Conservation (phyloP, 2,797 vertebrate genomes). For the Gambusia yucatana region DNA sequence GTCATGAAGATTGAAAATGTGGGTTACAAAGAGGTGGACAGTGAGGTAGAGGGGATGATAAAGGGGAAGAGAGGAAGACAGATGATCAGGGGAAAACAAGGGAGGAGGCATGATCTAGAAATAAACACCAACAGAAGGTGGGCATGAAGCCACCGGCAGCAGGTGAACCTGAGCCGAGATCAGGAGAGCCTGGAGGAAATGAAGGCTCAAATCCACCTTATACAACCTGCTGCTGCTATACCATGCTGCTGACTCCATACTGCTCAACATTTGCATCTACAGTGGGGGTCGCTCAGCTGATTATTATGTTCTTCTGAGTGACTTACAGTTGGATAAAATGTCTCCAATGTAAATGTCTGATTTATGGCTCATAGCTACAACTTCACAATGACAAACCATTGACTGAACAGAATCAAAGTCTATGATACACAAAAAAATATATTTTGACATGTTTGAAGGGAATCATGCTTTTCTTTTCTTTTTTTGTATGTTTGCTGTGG, state of each 20-base stretch:
- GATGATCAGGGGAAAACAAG: constrained; percentile 34
- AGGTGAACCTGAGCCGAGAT: constrained; percentile 75
- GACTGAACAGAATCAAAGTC: neutral
- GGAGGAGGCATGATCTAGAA: constrained; percentile 74
- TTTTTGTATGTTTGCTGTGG: neutral
- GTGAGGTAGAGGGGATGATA: constrained; percentile 9
- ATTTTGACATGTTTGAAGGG: neutral
- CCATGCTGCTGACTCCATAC: constrained; percentile 31
- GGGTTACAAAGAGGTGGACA: constrained; percentile 13
- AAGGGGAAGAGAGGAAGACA: constrained; percentile 12
- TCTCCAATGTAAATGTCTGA: constrained; percentile 12
- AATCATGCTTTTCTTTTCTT: neutral
- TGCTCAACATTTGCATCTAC: constrained; percentile 40
- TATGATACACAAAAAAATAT: neutral
- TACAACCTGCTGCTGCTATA: constrained; percentile 36
- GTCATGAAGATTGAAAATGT: constrained; percentile 8
- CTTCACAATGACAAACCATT: neutral
- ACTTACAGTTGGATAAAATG: constrained; percentile 3
- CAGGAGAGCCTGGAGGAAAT: constrained; percentile 71
- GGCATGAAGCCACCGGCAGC: constrained; percentile 78
- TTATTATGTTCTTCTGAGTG: neutral
- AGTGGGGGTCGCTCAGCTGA: constrained; percentile 15
- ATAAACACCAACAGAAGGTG: constrained; percentile 84
- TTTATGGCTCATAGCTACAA: neutral
- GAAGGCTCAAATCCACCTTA: constrained; percentile 52